Evolutionary conservation across 2,888 invertebrate species (phyloP), one percentile per base, ranked within the genome.

Genomic region (Teleogryllus oceanicus): DNA sequence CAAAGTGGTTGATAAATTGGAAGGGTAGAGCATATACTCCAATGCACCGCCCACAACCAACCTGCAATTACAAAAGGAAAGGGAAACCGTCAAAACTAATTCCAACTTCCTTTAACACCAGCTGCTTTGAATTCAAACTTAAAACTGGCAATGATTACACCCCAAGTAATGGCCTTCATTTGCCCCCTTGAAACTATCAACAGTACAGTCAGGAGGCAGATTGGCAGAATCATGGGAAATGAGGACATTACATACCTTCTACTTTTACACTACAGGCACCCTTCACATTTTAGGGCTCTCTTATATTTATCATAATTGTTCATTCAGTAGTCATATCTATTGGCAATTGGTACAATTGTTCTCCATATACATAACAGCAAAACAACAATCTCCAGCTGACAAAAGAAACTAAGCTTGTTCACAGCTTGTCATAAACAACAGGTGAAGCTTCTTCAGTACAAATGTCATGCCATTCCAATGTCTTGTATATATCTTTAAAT

Each of bases 221-320:
- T 79, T 74, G 37, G n/a, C 79, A 77, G 78, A 49, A 79, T 24
- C 16, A 62, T n/a, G 62, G 62, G 62, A 75, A 76, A 79, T 21
- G 21, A 79, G 20, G 78, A 21, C 50, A 62, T 76, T 79, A 81
- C 81, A 81, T 79, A 81, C 79, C 81, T 81, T 79, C 81, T 49
- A 79, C 24, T 49, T 20, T 74, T 50, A 18, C 74, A 76, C 76
- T 77, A 49, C 20, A 77, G 77, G 20, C 50, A 77, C 77, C 77
- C 77, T 77, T 77, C 49, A 37, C 76, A 62, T 62, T 77, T 49
- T n/a, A 77, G 50, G 77, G 50, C 49, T 49, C 77, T 77, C 49
- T 20, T 49, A 37, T 77, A 20, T 49, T 37, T 77, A 20, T 20
- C 49, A 77, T 49, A 77, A 77, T 49, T 49, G 77, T 77, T 24